Evolutionary conservation across 2,113 vertebrate species (phyloP).

Genomic region (Chaetodon auriga): DNA sequence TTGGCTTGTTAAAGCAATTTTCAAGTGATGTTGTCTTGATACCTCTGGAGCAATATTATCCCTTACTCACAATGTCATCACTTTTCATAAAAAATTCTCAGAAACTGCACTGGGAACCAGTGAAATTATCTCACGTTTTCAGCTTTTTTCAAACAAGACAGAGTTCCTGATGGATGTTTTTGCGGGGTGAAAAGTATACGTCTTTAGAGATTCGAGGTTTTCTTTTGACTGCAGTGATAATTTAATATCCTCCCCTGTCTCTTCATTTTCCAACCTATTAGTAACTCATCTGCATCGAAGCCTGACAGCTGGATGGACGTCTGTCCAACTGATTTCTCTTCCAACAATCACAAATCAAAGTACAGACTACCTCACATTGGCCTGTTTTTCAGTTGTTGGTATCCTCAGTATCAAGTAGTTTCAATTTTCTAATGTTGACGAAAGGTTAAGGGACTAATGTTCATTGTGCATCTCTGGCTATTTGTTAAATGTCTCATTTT

Average conservation of each 20-base stretch:
- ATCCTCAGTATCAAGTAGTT: constrained; percentile 3
- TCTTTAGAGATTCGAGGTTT: constrained; percentile 48
- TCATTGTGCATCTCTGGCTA: neutral
- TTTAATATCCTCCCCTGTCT: constrained; percentile 60
- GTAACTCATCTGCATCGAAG: constrained; percentile 57
- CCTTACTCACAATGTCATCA: constrained; percentile 41
- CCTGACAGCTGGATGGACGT: constrained; percentile 47
- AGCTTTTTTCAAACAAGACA: constrained; percentile 16
- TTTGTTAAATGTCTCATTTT: neutral
- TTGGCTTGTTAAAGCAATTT: constrained; percentile 55
- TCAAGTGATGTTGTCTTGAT: constrained; percentile 28
- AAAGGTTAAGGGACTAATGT: constrained; percentile 1
- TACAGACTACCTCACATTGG: constrained; percentile 9
- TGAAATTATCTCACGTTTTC: constrained; percentile 33
- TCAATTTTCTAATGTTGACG: neutral
- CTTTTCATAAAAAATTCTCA: neutral
- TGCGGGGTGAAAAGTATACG: constrained; percentile 22
- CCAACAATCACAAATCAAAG: constrained; percentile 53
- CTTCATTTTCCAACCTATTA: constrained; percentile 67
- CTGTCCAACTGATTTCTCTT: constrained; percentile 36
- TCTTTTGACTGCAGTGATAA: constrained; percentile 51
- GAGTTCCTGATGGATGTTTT: constrained; percentile 14
- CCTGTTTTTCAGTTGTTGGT: neutral
- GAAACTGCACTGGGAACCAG: neutral
- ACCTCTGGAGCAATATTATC: neutral